Conservation (phyloP, 2,888 invertebrate genomes). For the Erebia epiphron region DNA sequence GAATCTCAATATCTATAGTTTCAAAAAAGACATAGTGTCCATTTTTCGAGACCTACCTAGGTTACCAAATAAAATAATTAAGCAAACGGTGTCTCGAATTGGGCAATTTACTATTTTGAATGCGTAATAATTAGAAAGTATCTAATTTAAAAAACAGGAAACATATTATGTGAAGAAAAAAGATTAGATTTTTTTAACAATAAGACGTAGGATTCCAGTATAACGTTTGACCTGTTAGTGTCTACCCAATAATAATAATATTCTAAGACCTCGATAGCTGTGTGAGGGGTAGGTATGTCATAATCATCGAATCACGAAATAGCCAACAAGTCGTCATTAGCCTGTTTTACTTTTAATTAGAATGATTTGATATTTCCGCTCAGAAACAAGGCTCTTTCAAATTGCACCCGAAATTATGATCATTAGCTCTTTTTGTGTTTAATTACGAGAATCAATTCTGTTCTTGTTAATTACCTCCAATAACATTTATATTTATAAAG, state of each 20-base stretch:
- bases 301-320: slow-evolving; percentile 57
- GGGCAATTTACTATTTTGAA: background rate
- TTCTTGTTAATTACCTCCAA: slow-evolving; percentile 28
- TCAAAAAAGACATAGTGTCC: too few species aligned
- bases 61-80: background rate
- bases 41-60: too few species aligned
- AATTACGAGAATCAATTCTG: slow-evolving; percentile 38
- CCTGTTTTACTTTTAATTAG: slow-evolving; percentile 61
- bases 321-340: slow-evolving; percentile 63
- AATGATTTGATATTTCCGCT: slow-evolving; percentile 66
- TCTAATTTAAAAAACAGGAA: background rate
- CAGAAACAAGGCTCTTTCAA: slow-evolving; percentile 49
- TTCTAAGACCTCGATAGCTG: background rate
- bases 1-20: too few species aligned
- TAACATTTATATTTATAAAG: slow-evolving; percentile 26
- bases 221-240: background rate
- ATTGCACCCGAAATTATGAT: slow-evolving; percentile 46
- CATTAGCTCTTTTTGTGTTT: slow-evolving; percentile 35
- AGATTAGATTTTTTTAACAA: background rate
- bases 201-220: background rate
- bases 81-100: background rate
- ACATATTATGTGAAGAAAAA: background rate
- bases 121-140: background rate
- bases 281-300: slow-evolving; percentile 23
- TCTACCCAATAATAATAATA: background rate